Percentiles rank a stretch among this genome's conserved stretches.
These are phyloP conservation scores for Aptenodytes forsteri DNA, from an alignment of 2,113 vertebrate species.

Conservation along the genomic window DNA sequence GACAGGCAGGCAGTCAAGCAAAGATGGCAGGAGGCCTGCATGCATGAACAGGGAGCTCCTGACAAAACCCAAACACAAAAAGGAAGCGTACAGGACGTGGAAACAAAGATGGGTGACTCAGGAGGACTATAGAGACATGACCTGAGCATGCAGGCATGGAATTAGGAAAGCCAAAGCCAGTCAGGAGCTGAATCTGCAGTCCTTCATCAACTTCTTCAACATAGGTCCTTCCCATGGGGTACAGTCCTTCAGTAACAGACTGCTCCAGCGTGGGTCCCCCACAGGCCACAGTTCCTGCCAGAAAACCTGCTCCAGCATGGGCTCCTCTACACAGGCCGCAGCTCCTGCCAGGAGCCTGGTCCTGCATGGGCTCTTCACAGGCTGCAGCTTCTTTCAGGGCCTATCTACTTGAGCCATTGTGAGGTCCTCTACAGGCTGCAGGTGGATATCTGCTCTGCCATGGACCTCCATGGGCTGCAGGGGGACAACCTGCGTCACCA, in stretches of 20 bases:
- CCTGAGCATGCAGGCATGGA: neutral
- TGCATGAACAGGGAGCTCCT: neutral
- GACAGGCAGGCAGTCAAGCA: neutral
- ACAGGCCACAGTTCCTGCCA: neutral
- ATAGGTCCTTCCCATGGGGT: no score
- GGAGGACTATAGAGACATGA: neutral
- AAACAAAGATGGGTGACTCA: neutral
- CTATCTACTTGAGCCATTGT: neutral
- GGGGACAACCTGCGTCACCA: neutral
- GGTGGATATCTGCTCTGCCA: neutral
- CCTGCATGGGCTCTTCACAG: neutral
- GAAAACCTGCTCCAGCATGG: no score
- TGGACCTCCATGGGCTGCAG: neutral
- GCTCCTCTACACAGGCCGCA: neutral
- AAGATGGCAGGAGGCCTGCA: neutral
- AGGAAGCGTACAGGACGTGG: neutral
- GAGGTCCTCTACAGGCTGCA: neutral
- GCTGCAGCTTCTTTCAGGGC: neutral
- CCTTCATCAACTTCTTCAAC: neutral
- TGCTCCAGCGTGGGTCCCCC: neutral
- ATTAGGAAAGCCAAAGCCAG: neutral
- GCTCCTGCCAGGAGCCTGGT: neutral
- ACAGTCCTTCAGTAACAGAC: neutral
- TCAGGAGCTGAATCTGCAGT: neutral
- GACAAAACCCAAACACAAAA: neutral